These are phyloP conservation scores for Vireo altiloquus DNA, from an alignment of 2,113 vertebrate species.

Conservation along the genomic window DNA sequence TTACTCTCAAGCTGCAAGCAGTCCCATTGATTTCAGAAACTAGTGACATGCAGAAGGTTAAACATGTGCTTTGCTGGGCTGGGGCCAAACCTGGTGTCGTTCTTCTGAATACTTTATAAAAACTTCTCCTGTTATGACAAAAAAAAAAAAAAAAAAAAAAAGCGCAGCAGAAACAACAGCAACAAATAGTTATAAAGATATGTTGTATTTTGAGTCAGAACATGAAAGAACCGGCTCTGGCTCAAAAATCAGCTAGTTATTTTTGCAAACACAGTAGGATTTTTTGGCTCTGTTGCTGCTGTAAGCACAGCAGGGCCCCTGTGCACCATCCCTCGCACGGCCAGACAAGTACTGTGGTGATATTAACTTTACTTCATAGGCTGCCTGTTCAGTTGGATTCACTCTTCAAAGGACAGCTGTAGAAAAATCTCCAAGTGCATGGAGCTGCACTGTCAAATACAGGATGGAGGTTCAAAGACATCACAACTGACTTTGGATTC, in stretches of 20 bases:
- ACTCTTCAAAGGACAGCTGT: background rate
- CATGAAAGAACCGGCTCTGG: background rate
- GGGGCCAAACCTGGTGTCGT: background rate
- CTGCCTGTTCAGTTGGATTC: background rate
- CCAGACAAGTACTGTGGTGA: background rate
- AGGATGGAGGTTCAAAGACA: background rate
- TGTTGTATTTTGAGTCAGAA: background rate
- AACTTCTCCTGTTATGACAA: background rate
- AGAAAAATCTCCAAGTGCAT: background rate
- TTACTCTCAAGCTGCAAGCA: slow-evolving; percentile 37
- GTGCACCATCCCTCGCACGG: background rate
- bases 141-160: no score
- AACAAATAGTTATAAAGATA: background rate
- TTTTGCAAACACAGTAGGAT: background rate
- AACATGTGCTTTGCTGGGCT: slow-evolving; percentile 41
- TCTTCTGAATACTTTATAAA: background rate
- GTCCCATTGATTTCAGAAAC: slow-evolving; percentile 51
- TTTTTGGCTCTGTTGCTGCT: background rate
- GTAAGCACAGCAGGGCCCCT: background rate
- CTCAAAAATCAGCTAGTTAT: background rate
- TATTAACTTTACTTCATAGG: background rate
- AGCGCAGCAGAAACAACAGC: background rate
- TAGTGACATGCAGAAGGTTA: slow-evolving; percentile 56
- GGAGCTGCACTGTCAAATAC: background rate
- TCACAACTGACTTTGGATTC: background rate